Conservation (phyloP, 2,113 vertebrate genomes). For the Caretta caretta region DNA sequence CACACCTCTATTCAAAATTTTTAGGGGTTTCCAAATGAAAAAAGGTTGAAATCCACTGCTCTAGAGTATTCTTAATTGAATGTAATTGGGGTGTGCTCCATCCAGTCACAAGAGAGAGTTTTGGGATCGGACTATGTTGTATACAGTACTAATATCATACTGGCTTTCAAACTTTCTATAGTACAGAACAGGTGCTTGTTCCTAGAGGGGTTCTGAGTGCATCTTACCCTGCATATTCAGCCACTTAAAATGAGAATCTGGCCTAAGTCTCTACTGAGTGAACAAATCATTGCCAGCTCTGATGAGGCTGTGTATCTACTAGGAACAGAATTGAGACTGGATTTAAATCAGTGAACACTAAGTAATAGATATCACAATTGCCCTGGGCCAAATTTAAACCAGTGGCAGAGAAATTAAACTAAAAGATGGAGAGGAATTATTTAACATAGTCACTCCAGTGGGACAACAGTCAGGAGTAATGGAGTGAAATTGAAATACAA, state of each 20-base stretch:
- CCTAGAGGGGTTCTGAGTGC: background rate
- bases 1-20: too few relatives aligned
- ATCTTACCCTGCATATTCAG: background rate
- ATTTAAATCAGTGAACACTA: background rate
- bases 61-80: too few relatives aligned
- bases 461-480: background rate
- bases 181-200: background rate
- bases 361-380: background rate
- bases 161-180: background rate
- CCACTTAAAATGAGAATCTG: background rate
- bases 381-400: background rate
- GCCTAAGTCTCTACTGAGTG: background rate
- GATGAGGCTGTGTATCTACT: background rate
- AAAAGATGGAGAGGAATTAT: background rate
- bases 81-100: background rate
- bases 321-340: background rate
- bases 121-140: background rate
- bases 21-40: too few relatives aligned
- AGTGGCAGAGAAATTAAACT: background rate
- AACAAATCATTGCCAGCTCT: background rate
- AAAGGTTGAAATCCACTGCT: too few relatives aligned
- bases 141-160: background rate
- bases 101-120: background rate
- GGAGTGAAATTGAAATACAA: background rate
- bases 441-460: background rate